Evolutionary conservation across 2,888 invertebrate genomes (phyloP), one percentile per base, ranked within the genome.

Genomic region (Amorpha juglandis): DNA sequence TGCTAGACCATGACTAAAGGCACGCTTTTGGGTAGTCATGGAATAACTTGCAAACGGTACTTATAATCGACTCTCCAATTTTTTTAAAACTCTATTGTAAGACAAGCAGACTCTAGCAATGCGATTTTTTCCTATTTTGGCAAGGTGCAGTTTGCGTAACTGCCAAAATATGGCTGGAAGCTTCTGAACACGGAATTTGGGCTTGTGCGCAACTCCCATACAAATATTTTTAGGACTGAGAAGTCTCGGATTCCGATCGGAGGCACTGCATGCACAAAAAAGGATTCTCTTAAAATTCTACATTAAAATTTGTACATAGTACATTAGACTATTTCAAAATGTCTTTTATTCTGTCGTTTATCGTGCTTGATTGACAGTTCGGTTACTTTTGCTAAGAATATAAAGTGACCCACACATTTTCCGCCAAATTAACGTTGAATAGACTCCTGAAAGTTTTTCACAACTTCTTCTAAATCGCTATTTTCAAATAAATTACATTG

Each of bases 401-500:
- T n/a, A 21, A 58, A 11, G 38, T 38, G 42, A 42, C 11, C 42
- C 42, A 11, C 42, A 19, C 42, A 42, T 42, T 19, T 19, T 21
- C 42, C 11, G 38, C 16, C 38, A 58, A 58, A 58, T 58, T 42
- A 42, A 55, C 35, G 8, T 4, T 50, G 19, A 50, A 38, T 55
- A 16, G 35, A 35, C n/a, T 9, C 35, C 38, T 4, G 42, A 58
- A 58, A 55, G 11, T 55, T 58, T 58, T 58, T 58, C 58, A 42
- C 6, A 38, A 19, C 42, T 6, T 19, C 19, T 42, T 58, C 16
- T 42, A 58, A 58, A 58, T 58, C 58, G 42, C 42, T 21, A 58
- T 58, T 58, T 58, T 58, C n/a, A 42, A 42, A 58, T 42, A 58
- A 58, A 58, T 58, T 58, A 42, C 42, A 58, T 19, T 42, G 58